Base-by-base conservation (phyloP, 2,113 vertebrate species). In the Cephalopterus ornatus region DNA sequence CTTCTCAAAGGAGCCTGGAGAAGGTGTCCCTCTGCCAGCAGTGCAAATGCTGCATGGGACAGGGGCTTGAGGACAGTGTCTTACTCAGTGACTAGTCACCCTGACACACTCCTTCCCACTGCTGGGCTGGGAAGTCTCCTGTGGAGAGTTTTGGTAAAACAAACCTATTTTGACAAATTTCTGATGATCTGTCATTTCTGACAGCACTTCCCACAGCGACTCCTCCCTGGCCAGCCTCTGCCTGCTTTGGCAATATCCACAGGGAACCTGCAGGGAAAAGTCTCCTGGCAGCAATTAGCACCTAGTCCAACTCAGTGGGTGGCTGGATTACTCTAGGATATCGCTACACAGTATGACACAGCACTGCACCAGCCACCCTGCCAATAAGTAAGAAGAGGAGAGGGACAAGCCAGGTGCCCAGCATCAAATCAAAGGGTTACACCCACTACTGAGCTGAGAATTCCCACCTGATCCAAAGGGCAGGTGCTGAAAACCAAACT, bases 301-400 rank as follows among this genome's bases (percentile, higher is more conserved):
- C 73, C 79, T 49, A 35, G n/a, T 70, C 46, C 39, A 53, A 4
- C 0, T 0, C 58, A 44, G 62, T 0, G 4, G 82, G 77, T 0
- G 2, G 33, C 3, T 6, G 9, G 63, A 50, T 62, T 42, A 8
- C 61, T 28, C 42, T 89, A 30, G 10, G 85, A 30, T 18, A 32
- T 30, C 37, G 11, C 42, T 2, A 6, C 32, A 10, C 0, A 4
- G 9, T 41, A 24, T 65, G 67, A 68, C 50, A 15, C 52, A 14
- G 88, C 5, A 9, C 46, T 47, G 67, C 74, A 47, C 35, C 83
- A 86, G 47, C 70, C 24, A 5, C 17, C 27, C 39, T 77, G 35
- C 13, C 61, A 59, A 13, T 32, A 18, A 26, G 28, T 37, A 66
- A 47, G 14, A 46, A 41, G 37, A 28, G 15, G 15, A 89, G 41